Percentiles rank a stretch among this genome's conserved stretches.
phyloP scores from a whole-genome alignment of 2,888 invertebrate genomes.

The Hirtodrosophila alboralis region DNA sequence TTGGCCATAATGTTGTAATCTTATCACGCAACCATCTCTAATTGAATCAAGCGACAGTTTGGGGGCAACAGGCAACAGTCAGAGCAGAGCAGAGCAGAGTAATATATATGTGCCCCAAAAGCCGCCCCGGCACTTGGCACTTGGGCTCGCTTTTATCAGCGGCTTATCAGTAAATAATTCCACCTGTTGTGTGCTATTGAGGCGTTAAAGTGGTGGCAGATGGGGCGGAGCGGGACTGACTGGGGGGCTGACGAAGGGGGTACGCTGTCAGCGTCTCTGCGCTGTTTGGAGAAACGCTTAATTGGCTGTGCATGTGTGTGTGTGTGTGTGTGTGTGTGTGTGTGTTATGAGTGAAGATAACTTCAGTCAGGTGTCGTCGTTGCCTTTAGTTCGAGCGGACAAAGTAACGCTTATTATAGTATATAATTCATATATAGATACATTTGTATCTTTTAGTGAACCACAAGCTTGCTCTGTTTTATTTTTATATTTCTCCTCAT shows the following conservation, averaged over 20 bases:
- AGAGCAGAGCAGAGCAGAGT: slow-evolving; percentile 2
- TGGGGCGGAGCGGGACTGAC: slow-evolving; percentile 1
- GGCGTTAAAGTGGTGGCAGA: neutral
- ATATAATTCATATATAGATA: slow-evolving; percentile 41
- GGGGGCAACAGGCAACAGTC: slow-evolving; percentile 38
- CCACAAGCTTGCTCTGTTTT: slow-evolving; percentile 50
- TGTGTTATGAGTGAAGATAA: slow-evolving; percentile 51
- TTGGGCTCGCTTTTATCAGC: slow-evolving; percentile 67
- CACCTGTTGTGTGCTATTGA: slow-evolving; percentile 71
- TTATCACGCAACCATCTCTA: slow-evolving; percentile 21
- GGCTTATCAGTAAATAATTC: slow-evolving; percentile 80
- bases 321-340: slow-evolving; percentile 20
- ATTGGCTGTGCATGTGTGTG: slow-evolving; percentile 23
- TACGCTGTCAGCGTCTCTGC: slow-evolving; percentile 11
- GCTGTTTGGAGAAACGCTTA: slow-evolving; percentile 35
- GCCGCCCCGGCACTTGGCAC: slow-evolving; percentile 42
- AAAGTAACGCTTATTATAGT: slow-evolving; percentile 63
- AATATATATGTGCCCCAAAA: slow-evolving; percentile 39
- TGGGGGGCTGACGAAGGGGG: slow-evolving; percentile 16
- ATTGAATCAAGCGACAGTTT: slow-evolving; percentile 51
- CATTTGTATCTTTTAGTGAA: slow-evolving; percentile 68
- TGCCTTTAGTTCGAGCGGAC: slow-evolving; percentile 18
- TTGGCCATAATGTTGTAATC: neutral
- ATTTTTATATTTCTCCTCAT: no score
- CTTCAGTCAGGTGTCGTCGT: slow-evolving; percentile 60